Evolutionary conservation across 1,140 invertebrate species (phyloP), one percentile per base, ranked within the genome.

Genomic region (Brachionus calyciflorus): DNA sequence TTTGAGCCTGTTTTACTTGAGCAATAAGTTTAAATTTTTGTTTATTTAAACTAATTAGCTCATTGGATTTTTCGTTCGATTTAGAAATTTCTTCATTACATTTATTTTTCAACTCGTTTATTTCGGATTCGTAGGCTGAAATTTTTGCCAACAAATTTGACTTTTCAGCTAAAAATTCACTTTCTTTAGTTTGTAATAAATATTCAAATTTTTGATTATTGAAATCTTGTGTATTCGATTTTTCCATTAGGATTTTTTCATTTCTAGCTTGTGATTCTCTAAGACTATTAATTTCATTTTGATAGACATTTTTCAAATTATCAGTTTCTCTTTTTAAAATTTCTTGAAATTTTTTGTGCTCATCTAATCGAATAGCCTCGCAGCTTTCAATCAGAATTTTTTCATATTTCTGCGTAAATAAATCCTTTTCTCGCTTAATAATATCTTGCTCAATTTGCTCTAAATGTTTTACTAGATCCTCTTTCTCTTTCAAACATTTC

Each of bases 361-460:
- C 69, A 1, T 73, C 44, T 51, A 0, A 9, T 21, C 28, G 26
- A 12, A 73, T 51, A 3, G 44, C 9, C n/a, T 73, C 69, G 26
- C 69, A 51, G 0, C 17, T 51, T 9, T 73, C 69, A 2, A 24
- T 37, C 24, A 73, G 9, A 21, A 73, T 37, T 17, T 55, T 49
- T 51, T 73, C 69, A 51, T 51, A 73, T 51, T 73, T 49, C 24
- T 73, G n/a, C 0, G 6, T 41, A 19, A 51, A 55, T 12, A 19
- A n/a, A 17, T 51, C 28, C 21, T 55, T 26, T 12, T 65, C 60
- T 24, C 37, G 21, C 40, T 37, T 33, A 24, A 55, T 55, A 0
- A 73, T 55, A 19, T 73, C 69, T 53, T 49, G 46, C 51, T 73
- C 69, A n/a, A 73, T 73, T 73, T 51, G 30, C 28, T 73, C 69